A percentile compares a stretch with the other conserved stretches of the same genome.
phyloP scores from a whole-genome alignment of 2,888 invertebrate species.

The Tetragnatha montana region DNA sequence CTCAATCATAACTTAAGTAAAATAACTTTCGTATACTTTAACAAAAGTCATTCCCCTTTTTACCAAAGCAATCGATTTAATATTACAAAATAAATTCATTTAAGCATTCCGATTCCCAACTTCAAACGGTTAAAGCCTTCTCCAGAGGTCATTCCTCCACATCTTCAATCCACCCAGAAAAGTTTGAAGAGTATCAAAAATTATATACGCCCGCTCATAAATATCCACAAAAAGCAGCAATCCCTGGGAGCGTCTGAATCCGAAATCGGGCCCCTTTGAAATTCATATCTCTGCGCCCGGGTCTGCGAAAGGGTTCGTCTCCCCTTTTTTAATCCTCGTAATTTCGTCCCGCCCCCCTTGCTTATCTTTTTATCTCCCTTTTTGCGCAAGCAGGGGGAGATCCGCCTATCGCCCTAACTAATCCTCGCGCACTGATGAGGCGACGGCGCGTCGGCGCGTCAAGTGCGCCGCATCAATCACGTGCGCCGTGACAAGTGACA shows the following conservation, averaged over 20 bases:
- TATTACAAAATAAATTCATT: too few relatives aligned
- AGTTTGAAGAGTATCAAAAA: too few relatives aligned
- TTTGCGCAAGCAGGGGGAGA: conserved; percentile 17
- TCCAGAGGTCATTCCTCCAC: too few relatives aligned
- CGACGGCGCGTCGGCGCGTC: conserved; percentile 65
- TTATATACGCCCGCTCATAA: background rate
- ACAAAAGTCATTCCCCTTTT: too few relatives aligned
- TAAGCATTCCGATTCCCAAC: too few relatives aligned
- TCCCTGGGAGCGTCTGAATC: background rate
- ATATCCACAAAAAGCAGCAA: background rate
- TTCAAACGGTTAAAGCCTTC: too few relatives aligned
- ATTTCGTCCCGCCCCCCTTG: conserved; percentile 34
- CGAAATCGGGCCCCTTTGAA: background rate
- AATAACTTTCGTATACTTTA: too few relatives aligned
- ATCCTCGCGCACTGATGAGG: conserved; percentile 68
- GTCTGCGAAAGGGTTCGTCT: conserved; percentile 11
- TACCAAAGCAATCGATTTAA: too few relatives aligned
- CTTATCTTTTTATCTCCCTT: conserved; percentile 68
- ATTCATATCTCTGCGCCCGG: conserved; percentile 6
- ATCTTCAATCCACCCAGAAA: too few relatives aligned
- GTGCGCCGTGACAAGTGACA: conserved; percentile 66
- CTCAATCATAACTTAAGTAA: too few relatives aligned
- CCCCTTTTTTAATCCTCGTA: conserved; percentile 61
- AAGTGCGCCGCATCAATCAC: conserved; percentile 65
- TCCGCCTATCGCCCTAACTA: conserved; percentile 67